A percentile compares a stretch with the other conserved stretches of the same genome.
Evolutionary conservation across 2,888 invertebrate genomes (phyloP).

Genomic region (Erebia aethiops): DNA sequence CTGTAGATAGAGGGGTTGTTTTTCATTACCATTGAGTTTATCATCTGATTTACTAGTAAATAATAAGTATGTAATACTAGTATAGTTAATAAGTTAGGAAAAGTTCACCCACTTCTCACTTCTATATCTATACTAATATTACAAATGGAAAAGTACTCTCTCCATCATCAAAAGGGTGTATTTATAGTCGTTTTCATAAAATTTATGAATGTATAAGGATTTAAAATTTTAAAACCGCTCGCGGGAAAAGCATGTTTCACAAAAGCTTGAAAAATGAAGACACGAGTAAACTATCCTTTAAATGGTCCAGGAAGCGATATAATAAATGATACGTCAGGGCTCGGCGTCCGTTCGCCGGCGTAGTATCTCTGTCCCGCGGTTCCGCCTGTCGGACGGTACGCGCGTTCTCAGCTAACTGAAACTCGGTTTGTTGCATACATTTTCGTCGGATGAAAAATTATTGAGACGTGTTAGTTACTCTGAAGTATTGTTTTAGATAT

Average conservation of each 20-base stretch:
- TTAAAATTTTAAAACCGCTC: conserved; percentile 41
- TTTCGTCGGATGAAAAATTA: conserved; percentile 23
- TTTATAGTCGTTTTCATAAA: conserved; percentile 14
- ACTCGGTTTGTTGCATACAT: conserved; percentile 18
- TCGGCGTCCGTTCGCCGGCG: conserved; percentile 35
- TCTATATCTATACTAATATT: too few relatives aligned
- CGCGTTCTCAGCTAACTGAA: conserved; percentile 20
- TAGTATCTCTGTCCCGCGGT: conserved; percentile 15
- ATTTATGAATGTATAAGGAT: conserved; percentile 33
- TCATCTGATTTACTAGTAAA: too few relatives aligned
- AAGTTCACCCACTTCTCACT: too few relatives aligned
- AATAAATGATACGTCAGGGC: conserved; percentile 42
- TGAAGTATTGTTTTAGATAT: conserved; percentile 14
- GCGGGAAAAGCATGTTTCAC: conserved; percentile 40
- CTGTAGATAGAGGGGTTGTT: too few relatives aligned
- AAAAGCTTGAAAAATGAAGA: conserved; percentile 43
- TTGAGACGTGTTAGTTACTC: conserved; percentile 7
- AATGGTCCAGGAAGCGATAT: conserved; percentile 44
- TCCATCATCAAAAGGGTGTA: conserved; percentile 11
- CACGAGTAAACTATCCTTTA: conserved; percentile 44
- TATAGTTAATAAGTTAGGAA: too few relatives aligned
- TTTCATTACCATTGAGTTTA: too few relatives aligned
- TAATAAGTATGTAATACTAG: too few relatives aligned
- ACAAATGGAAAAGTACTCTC: too few relatives aligned
- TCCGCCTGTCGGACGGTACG: conserved; percentile 20